Conservation (phyloP, 2,113 vertebrate genomes). For the Ophiodon elongatus region DNA sequence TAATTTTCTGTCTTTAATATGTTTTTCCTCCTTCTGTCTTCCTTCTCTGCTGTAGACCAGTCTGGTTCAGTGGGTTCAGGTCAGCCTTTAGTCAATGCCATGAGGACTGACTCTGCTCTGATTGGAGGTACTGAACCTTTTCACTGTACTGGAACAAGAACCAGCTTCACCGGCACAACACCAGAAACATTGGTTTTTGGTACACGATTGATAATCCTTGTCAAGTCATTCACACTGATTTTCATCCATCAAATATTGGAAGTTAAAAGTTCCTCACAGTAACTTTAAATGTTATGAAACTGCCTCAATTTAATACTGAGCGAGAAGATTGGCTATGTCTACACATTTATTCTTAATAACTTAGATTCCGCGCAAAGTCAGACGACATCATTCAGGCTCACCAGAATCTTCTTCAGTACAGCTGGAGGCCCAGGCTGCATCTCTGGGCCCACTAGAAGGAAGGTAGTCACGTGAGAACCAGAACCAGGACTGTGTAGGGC, state of each 20-base stretch:
- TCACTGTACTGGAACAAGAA: not conserved
- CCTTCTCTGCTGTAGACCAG: constrained; percentile 86
- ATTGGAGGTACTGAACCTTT: constrained; percentile 91
- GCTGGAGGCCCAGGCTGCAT: no score
- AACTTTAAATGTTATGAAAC: not conserved
- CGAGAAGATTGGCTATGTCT: not conserved
- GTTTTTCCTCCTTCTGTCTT: not conserved
- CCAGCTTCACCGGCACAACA: not conserved
- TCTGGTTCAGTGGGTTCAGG: constrained; percentile 90
- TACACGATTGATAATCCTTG: not conserved
- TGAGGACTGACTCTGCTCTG: constrained; percentile 92
- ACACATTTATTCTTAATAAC: not conserved
- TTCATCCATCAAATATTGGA: not conserved
- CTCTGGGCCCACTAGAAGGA: no score
- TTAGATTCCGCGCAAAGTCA: not conserved
- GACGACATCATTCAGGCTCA: not conserved
- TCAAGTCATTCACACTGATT: not conserved
- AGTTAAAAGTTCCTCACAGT: not conserved
- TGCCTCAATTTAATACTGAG: not conserved
- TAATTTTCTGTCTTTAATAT: not conserved
- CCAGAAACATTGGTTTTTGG: not conserved
- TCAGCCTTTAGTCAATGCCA: constrained; percentile 90
- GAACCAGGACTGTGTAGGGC: no score
- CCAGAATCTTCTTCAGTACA: no score
- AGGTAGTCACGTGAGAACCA: no score